These are phyloP conservation scores for Calliphora vicina DNA, from an alignment of 1,140 invertebrate species.

Conservation along the genomic window DNA sequence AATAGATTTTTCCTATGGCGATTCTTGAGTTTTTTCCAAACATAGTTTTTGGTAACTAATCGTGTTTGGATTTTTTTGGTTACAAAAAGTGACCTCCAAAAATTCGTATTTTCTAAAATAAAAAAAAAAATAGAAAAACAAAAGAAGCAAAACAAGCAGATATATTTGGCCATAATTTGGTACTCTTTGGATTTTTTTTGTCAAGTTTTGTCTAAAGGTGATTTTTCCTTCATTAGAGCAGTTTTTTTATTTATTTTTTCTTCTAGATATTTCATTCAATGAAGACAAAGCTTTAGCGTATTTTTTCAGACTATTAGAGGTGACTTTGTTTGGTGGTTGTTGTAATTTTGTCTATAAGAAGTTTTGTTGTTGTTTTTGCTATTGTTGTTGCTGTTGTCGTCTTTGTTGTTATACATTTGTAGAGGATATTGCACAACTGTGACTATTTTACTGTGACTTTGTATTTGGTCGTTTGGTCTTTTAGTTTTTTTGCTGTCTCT, in stretches of 20 bases:
- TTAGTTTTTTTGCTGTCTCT: not conserved
- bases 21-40: not conserved
- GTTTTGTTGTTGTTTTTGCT: not conserved
- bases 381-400: not conserved
- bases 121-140: not conserved
- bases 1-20: not conserved
- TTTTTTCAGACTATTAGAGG: not conserved
- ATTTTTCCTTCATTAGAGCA: not conserved
- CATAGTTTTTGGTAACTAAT: not conserved
- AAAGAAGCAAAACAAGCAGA: too few species aligned
- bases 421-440: not conserved
- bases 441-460: not conserved
- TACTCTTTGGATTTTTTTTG: not conserved
- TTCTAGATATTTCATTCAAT: too few species aligned
- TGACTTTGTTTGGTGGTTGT: not conserved
- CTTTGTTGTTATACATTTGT: not conserved
- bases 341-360: not conserved
- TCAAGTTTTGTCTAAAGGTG: not conserved
- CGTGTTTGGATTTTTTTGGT: not conserved
- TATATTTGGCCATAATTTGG: not conserved
- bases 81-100: not conserved
- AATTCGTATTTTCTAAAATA: not conserved
- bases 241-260: not conserved
- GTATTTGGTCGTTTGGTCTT: not conserved
- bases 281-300: too few species aligned